Conservation (phyloP, 1,140 invertebrate genomes). For the Aculops lycopersici region DNA sequence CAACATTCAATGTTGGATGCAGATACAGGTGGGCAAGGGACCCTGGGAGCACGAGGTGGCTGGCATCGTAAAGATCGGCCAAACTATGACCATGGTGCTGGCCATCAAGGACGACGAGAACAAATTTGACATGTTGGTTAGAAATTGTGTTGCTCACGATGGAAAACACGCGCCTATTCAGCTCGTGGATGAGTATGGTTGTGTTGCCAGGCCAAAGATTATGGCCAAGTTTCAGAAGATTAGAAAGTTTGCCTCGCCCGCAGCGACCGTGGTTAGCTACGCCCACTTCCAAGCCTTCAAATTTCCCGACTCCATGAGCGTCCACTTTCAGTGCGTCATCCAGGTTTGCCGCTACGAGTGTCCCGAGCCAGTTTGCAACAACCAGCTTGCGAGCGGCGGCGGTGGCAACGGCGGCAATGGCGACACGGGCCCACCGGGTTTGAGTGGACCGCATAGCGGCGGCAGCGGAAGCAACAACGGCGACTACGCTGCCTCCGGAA, state of each 20-base stretch:
- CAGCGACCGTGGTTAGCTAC: constrained; percentile 58
- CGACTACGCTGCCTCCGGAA: not conserved
- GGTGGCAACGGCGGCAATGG: constrained; percentile 7
- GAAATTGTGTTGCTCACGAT: constrained; percentile 74
- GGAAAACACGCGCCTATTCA: constrained; percentile 76
- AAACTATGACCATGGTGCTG: constrained; percentile 84
- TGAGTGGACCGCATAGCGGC: constrained; percentile 2
- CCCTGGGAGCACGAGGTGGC: constrained; percentile 81
- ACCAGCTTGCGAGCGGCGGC: constrained; percentile 9
- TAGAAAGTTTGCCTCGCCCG: constrained; percentile 70
- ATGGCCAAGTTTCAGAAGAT: constrained; percentile 80
- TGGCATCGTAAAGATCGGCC: constrained; percentile 68
- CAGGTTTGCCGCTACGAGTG: constrained; percentile 74
- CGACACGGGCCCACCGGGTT: constrained; percentile 7
- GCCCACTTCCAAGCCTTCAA: constrained; percentile 83
- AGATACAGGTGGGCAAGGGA: constrained; percentile 75
- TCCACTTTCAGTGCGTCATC: constrained; percentile 82
- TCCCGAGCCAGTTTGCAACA: constrained; percentile 27
- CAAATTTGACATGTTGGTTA: constrained; percentile 76
- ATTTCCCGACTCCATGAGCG: constrained; percentile 77
- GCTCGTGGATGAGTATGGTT: constrained; percentile 62
- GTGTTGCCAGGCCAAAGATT: constrained; percentile 56
- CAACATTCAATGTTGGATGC: constrained; percentile 82
- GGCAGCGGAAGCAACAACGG: constrained; percentile 1
- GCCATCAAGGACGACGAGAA: constrained; percentile 80